phyloP scores from a whole-genome alignment of 2,797 vertebrate species.

The Melanotaenia pygmaea region DNA sequence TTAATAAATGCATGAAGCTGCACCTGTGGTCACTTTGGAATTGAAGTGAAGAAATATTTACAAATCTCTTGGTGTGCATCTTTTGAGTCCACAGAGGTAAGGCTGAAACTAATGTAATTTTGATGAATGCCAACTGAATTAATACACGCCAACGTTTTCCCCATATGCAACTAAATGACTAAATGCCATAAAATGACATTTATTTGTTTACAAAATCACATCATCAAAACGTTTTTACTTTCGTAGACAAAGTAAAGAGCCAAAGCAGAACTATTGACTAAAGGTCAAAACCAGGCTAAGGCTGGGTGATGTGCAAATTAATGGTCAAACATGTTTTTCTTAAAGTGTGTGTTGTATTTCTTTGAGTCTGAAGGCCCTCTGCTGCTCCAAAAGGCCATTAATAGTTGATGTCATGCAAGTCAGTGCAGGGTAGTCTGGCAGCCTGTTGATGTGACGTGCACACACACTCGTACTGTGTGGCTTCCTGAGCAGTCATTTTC shows the following conservation, averaged over 20 bases:
- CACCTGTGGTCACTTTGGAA: constrained; percentile 68
- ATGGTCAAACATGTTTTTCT: constrained; percentile 4
- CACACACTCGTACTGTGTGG: constrained; percentile 5
- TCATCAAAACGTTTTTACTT: constrained; percentile 34
- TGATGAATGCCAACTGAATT: constrained; percentile 53
- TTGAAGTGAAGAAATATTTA: constrained; percentile 53
- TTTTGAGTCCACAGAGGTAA: constrained; percentile 32
- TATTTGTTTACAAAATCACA: constrained; percentile 24
- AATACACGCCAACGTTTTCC: constrained; percentile 16
- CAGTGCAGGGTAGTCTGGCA: constrained; percentile 44
- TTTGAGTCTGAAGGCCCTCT: constrained; percentile 23
- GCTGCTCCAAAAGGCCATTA: constrained; percentile 28
- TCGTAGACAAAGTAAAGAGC: constrained; percentile 37
- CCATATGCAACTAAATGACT: constrained; percentile 26
- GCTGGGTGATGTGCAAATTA: constrained; percentile 28
- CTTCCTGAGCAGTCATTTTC: constrained; percentile 65
- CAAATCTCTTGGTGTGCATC: constrained; percentile 48
- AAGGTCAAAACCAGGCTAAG: constrained; percentile 41
- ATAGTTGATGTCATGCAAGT: constrained; percentile 41
- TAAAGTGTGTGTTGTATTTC: neutral
- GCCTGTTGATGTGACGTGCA: constrained; percentile 27
- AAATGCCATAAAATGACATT: constrained; percentile 55
- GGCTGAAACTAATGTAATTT: constrained; percentile 50
- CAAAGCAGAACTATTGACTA: constrained; percentile 26
- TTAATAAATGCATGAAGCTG: constrained; percentile 73